Base-by-base conservation (phyloP, 2,888 invertebrate species). In the Nineta flava region DNA sequence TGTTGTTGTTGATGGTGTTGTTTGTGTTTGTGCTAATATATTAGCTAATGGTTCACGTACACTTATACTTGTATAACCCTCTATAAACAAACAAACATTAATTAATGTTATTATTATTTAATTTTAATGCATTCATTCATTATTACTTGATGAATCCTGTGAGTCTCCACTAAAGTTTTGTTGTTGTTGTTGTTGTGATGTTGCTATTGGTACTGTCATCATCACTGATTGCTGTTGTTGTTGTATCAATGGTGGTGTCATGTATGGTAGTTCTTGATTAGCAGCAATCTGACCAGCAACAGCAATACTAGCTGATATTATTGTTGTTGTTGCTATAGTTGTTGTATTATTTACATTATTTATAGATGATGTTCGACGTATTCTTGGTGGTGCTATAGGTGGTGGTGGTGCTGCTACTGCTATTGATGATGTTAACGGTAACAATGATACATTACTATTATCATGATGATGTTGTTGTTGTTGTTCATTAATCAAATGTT, bases 41-140 rank as follows among this genome's bases (percentile, higher is more conserved):
- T 81, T 81, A 3, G 88, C 87, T 53, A 92, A 68, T 1, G 92
- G 92, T 65, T 91, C 91, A 15, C 91, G 74, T 2, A 92, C 92
- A 55, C 88, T 91, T 57, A 91, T 91, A 61, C 90, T 90, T 0
- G 91, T 91, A 64, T 92, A 92, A 44, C 91, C 91, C 73, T 90
- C 88, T 87, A 67, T 26, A 71, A 67, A 54, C 61, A 13, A 52
- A 13, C 7, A 41, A 1, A 31, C 5, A 42, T 6, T 49, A 16
- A 16, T 10, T 12, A 46, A 54, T 45, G 21, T n/a, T 45, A 46
- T 21, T 6, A 49, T 19, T 42, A 38, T 26, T 52, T 35, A 34
- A 46, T n/a, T 4, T 49, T 32, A n/a, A n/a, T n/a, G n/a, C n/a
- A n/a, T n/a, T n/a, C 5, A 42, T 6, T 49, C n/a, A 16, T 10